Conservation (phyloP, 2,797 vertebrate genomes). For the Sarcophilus harrisii region DNA sequence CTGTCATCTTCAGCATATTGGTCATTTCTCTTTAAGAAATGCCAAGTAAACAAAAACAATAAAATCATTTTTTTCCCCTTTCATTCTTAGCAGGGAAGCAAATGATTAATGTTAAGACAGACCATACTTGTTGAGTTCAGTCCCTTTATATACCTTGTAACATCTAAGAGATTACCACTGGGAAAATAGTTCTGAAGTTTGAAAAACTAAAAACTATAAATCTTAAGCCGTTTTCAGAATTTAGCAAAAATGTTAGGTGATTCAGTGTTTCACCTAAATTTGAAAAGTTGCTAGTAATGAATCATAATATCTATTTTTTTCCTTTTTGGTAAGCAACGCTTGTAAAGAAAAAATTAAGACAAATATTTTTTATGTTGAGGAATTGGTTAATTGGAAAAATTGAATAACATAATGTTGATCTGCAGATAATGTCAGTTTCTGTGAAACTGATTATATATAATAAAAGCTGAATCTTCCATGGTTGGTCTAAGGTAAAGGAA, state of each 20-base stretch:
- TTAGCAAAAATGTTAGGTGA: neutral
- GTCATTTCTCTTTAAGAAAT: constrained; percentile 25
- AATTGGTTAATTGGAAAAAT: neutral
- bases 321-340: neutral
- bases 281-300: neutral
- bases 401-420: neutral
- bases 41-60: neutral
- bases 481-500: neutral
- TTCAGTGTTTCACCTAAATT: neutral
- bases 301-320: neutral
- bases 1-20: constrained; percentile 1
- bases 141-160: neutral
- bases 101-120: neutral
- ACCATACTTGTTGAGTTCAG: neutral
- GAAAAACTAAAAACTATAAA: neutral
- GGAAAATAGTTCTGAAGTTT: neutral
- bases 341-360: neutral
- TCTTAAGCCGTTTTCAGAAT: neutral
- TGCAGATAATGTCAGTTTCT: neutral
- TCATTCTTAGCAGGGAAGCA: neutral
- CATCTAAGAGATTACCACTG: neutral
- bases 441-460: neutral
- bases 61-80: constrained; percentile 12
- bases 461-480: neutral
- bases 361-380: neutral